Evolutionary conservation across 2,113 vertebrate species (phyloP).

Genomic region (Anguilla rostrata): DNA sequence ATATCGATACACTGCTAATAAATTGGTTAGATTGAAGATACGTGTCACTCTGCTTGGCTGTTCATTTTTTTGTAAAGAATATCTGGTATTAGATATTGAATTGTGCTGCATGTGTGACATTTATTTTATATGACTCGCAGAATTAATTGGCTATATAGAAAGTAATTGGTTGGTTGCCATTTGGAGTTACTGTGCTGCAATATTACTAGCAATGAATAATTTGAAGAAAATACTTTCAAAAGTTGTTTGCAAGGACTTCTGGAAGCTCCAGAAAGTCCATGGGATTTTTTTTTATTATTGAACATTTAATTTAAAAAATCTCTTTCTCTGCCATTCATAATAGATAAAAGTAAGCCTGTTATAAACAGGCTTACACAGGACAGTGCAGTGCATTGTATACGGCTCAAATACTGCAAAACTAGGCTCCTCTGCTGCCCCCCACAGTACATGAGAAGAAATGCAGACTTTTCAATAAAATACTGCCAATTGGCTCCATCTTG

Average conservation of each 20-base stretch:
- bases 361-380: not conserved
- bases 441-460: constrained; percentile 42
- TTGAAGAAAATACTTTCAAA: not conserved
- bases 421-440: constrained; percentile 59
- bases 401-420: constrained; percentile 22
- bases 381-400: not conserved
- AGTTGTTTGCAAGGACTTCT: not conserved
- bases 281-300: not conserved
- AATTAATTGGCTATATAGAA: constrained; percentile 36
- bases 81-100: constrained; percentile 38
- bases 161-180: constrained; percentile 26
- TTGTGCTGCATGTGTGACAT: constrained; percentile 32
- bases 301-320: not conserved
- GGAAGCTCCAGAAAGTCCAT: not conserved
- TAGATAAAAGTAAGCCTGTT: not conserved
- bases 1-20: constrained; percentile 34
- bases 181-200: not conserved
- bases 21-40: constrained; percentile 13
- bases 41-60: not conserved
- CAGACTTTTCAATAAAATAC: constrained; percentile 24
- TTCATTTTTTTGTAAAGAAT: not conserved
- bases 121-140: constrained; percentile 29
- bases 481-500: not conserved
- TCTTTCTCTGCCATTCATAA: not conserved
- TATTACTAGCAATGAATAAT: constrained; percentile 7